phyloP scores from a whole-genome alignment of 2,113 vertebrate genomes.

The Leiothrix lutea region DNA sequence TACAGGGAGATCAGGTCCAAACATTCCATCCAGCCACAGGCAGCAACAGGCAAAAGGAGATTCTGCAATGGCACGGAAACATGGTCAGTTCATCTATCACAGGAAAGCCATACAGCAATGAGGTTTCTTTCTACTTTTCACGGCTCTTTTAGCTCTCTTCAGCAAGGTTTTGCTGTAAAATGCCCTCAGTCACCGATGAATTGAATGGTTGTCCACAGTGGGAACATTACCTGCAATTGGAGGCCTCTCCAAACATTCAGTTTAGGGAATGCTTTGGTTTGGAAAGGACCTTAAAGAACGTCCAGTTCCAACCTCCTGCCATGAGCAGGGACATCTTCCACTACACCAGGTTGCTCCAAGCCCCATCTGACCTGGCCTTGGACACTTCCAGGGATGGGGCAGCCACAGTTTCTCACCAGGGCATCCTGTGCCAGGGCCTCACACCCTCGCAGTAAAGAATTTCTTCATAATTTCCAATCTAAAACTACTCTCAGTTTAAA shows the following conservation, averaged over 20 bases:
- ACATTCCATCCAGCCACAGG: background rate
- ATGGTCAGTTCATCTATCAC: background rate
- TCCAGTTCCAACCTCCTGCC: background rate
- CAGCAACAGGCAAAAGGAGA: background rate
- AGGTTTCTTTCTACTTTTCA: background rate
- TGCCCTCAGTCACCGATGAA: background rate
- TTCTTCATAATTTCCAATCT: background rate
- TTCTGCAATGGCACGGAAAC: background rate
- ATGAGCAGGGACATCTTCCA: background rate
- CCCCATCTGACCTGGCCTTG: background rate
- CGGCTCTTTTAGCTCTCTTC: background rate
- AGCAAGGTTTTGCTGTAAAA: background rate
- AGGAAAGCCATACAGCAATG: background rate
- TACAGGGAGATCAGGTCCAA: background rate
- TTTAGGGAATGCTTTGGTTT: background rate
- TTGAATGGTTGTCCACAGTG: background rate
- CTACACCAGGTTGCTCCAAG: background rate
- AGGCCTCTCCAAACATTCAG: background rate
- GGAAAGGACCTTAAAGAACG: background rate
- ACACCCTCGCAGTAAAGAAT: accelerated
- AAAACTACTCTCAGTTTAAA: background rate
- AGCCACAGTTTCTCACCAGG: background rate
- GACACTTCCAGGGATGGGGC: background rate
- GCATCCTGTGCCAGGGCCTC: background rate
- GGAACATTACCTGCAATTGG: background rate